Evolutionary conservation across 2,797 vertebrate genomes (phyloP).

Genomic region (Falco columbarius): DNA sequence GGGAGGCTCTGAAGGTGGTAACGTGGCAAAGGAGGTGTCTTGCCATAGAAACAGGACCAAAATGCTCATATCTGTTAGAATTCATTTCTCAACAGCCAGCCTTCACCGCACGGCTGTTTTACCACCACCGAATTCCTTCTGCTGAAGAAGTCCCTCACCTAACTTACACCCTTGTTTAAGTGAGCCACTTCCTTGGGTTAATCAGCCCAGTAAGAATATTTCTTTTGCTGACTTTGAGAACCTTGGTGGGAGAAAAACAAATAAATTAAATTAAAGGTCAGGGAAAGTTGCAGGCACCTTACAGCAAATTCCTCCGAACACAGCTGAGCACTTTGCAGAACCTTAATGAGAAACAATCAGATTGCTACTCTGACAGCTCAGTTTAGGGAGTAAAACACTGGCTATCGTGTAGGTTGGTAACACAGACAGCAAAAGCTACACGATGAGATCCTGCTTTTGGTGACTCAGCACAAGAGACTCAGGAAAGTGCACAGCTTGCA

Average conservation of each 20-base stretch:
- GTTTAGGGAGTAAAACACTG: not conserved
- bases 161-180: not conserved
- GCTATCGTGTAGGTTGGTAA: not conserved
- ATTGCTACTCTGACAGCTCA: not conserved
- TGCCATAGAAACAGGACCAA: not conserved
- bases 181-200: conserved; percentile 4
- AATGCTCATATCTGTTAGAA: not conserved
- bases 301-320: conserved; percentile 8
- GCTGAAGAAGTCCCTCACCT: not conserved
- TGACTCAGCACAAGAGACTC: not conserved
- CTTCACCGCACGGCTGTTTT: not conserved
- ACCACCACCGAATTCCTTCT: not conserved
- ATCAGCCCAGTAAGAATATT: conserved; percentile 8
- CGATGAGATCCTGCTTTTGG: not conserved
- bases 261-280: conserved; percentile 23
- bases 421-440: conserved; percentile 9
- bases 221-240: conserved; percentile 55
- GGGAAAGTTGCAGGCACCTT: not conserved
- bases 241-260: not conserved
- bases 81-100: not conserved
- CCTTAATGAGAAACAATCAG: conserved; percentile 4
- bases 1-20: too few relatives aligned
- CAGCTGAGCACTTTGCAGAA: not conserved
- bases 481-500: not conserved
- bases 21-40: not conserved